Evolutionary conservation across 2,888 invertebrate species (phyloP), one percentile per base, ranked within the genome.

Genomic region (Lobophora halterata): DNA sequence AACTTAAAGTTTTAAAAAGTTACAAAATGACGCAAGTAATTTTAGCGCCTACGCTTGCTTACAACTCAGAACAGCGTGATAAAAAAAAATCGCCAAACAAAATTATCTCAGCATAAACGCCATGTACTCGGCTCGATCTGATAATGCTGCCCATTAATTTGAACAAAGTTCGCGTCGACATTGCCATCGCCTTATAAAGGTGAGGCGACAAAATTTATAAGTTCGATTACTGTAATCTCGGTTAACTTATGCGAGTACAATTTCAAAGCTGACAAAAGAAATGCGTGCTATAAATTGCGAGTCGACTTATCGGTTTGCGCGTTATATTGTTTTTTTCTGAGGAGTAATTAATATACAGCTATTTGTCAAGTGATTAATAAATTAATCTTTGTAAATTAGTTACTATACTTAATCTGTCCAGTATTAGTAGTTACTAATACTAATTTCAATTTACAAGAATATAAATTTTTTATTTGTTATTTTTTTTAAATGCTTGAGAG

Each of bases 231-330:
- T 87, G 86, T 87, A 87, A 87, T 87, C 87, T 87, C 79, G 76
- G 79, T 71, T 87, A 86, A 87, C 87, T 86, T 87, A 87, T 87
- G 87, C 87, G 87, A 81, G 79, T 85, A 86, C 87, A 86, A 87
- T 87, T 87, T 85, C 85, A 82, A 82, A 85, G 82, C 87, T 87
- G 87, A 87, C 87, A 87, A 87, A 87, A 87, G 87, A 87, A 87
- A 87, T 87, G 87, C 86, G 82, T 70, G 83, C 81, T 72, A 87
- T 87, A 87, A 87, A 87, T 87, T 77, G 67, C 70, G 59, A 53
- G 58, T 51, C 60, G 46, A 61, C 76, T 86, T 87, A 87, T 87
- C 87, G 80, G 68, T 70, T 72, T 68, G 73, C 75, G 79, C 42
- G 83, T 83, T 85, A 83, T 85, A 74, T 79, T 77, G 67, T 58